Percentiles rank a stretch among this genome's conserved stretches.
phyloP scores from a whole-genome alignment of 2,797 vertebrate genomes.

The Naso thynnoides region DNA sequence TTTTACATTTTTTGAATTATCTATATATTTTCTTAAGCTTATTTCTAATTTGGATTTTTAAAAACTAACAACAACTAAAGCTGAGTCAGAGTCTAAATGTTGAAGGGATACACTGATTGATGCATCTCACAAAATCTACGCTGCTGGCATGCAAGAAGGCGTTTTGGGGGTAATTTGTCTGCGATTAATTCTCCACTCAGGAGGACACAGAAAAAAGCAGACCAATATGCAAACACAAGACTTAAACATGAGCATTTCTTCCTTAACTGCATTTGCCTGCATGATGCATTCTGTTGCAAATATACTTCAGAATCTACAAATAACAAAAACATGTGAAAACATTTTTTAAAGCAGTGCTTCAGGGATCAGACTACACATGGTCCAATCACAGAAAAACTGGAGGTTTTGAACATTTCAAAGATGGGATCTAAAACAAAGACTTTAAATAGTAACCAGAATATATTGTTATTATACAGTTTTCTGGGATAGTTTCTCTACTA shows the following conservation, averaged over 20 bases:
- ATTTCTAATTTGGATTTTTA: constrained; percentile 29
- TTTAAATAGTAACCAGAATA: constrained; percentile 24
- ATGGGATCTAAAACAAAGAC: constrained; percentile 31
- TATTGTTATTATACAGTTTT: constrained; percentile 36
- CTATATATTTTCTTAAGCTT: constrained; percentile 14
- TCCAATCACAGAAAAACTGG: neutral
- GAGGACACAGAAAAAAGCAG: constrained; percentile 33
- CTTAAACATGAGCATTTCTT: constrained; percentile 21
- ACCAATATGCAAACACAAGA: constrained; percentile 31
- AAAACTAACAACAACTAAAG: constrained; percentile 22
- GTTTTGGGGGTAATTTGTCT: constrained; percentile 17
- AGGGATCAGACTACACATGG: constrained; percentile 5
- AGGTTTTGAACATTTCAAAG: constrained; percentile 29
- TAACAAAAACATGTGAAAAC: constrained; percentile 7
- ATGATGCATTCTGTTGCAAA: constrained; percentile 33
- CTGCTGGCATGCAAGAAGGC: constrained; percentile 51
- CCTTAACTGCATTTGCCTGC: constrained; percentile 37
- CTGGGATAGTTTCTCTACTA: constrained; percentile 48
- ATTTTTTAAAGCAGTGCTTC: constrained; percentile 10
- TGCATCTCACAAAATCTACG: constrained; percentile 34
- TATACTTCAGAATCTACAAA: constrained; percentile 30
- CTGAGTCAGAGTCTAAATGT: constrained; percentile 22
- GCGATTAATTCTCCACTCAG: constrained; percentile 15
- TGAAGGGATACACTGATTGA: constrained; percentile 26
- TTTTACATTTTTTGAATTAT: constrained; percentile 12